A percentile compares a stretch with the other conserved stretches of the same genome.
phyloP scores from a whole-genome alignment of 2,797 vertebrate species.

The Taenioides sp. region DNA sequence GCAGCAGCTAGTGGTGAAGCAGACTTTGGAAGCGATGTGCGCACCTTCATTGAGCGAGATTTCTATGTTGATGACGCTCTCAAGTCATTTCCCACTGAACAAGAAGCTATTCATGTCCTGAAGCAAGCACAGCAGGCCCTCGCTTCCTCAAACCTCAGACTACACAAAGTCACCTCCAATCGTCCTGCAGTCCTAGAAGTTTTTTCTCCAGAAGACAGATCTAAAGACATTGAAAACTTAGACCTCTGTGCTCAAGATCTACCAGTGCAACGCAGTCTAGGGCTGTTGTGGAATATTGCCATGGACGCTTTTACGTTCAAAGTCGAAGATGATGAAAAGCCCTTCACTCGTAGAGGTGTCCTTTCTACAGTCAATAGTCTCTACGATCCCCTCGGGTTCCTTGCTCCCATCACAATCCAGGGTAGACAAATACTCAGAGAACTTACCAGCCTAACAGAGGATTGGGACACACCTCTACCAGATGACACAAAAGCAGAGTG shows the following conservation, averaged over 20 bases:
- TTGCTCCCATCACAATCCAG: no score
- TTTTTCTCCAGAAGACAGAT: no score
- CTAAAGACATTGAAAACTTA: background rate
- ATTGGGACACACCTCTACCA: slow-evolving; percentile 4
- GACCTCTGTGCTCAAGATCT: no score
- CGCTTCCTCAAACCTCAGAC: background rate
- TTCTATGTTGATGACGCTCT: background rate
- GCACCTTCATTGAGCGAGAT: background rate
- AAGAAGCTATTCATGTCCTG: background rate
- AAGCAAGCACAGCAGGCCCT: background rate
- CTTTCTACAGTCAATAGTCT: no score
- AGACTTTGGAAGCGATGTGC: background rate
- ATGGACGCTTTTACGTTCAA: no score
- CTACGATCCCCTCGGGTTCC: no score
- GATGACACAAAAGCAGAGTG: background rate
- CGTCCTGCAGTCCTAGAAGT: background rate
- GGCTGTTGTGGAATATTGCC: no score
- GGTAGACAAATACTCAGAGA: background rate
- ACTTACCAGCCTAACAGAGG: background rate
- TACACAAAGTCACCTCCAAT: slow-evolving; percentile 10
- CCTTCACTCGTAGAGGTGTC: no score
- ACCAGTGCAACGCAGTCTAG: no score
- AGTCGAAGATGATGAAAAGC: no score
- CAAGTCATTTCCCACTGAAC: background rate
- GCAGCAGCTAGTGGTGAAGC: background rate